Evolutionary conservation across 2,888 invertebrate genomes (phyloP).

Genomic region (Parnassius smintheus): DNA sequence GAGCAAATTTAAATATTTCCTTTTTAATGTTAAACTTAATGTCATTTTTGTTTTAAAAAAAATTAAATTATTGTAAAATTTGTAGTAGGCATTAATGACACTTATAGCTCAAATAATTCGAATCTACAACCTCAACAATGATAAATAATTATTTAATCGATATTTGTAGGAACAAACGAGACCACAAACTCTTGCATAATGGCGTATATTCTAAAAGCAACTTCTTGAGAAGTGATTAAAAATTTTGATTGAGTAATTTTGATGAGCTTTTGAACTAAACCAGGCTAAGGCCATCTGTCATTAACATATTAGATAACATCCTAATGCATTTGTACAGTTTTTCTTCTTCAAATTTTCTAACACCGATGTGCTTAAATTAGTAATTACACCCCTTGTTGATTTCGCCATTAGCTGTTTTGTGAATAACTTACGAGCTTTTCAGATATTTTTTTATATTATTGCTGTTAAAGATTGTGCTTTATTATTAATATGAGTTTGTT

Average conservation of each 20-base stretch:
- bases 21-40: too few species aligned
- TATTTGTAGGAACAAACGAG: neutral
- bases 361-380: too few species aligned
- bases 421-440: conserved; percentile 25
- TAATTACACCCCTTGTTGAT: conserved; percentile 30
- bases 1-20: too few species aligned
- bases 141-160: neutral
- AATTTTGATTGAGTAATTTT: neutral
- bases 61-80: too few species aligned
- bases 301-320: conserved; percentile 46
- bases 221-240: neutral
- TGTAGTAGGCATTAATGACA: too few species aligned
- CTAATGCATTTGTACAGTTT: conserved; percentile 42
- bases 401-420: conserved; percentile 55
- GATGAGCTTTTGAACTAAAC: conserved; percentile 34
- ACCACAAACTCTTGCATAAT: neutral
- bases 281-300: conserved; percentile 63
- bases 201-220: neutral
- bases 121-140: too few species aligned
- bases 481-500: too few species aligned
- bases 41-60: too few species aligned
- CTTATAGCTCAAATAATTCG: too few species aligned
- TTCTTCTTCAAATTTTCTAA: too few species aligned
- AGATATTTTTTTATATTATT: too few species aligned
- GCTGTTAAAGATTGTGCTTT: too few species aligned